These are phyloP conservation scores for Scaptomyza parva DNA, from an alignment of 2,888 invertebrate genomes.

Conservation along the genomic window DNA sequence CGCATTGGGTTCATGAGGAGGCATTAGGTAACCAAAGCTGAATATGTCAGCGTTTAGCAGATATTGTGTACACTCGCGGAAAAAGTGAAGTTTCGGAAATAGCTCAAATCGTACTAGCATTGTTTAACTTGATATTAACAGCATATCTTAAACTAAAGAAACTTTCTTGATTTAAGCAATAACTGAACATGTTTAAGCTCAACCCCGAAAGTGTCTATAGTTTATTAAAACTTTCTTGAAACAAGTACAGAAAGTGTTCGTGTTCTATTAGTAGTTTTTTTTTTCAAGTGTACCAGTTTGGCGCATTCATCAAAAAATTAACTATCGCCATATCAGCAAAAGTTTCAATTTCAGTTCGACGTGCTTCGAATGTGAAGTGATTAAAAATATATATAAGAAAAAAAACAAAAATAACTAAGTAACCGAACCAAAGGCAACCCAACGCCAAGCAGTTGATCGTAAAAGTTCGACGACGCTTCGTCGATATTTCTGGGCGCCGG, in stretches of 20 bases:
- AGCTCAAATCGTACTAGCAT: neutral
- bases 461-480: conserved; percentile 32
- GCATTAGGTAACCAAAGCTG: conserved; percentile 67
- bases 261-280: neutral
- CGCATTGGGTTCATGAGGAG: conserved; percentile 34
- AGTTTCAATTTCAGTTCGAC: conserved; percentile 18
- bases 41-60: conserved; percentile 41
- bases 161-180: too few species aligned
- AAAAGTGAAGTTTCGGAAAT: too few species aligned
- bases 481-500: conserved; percentile 19
- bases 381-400: too few species aligned
- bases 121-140: too few species aligned
- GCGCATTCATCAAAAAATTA: conserved; percentile 46
- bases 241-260: neutral
- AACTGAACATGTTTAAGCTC: too few species aligned
- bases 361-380: conserved; percentile 37
- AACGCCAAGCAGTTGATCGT: conserved; percentile 35
- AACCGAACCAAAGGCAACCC: conserved; percentile 7
- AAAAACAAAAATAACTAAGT: neutral
- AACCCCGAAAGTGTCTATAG: neutral
- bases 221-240: neutral
- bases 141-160: too few species aligned
- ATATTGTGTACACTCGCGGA: conserved; percentile 10
- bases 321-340: conserved; percentile 56
- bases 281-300: conserved; percentile 13